These are phyloP conservation scores for Alosa alosa DNA, from an alignment of 2,113 vertebrate genomes.

Conservation along the genomic window DNA sequence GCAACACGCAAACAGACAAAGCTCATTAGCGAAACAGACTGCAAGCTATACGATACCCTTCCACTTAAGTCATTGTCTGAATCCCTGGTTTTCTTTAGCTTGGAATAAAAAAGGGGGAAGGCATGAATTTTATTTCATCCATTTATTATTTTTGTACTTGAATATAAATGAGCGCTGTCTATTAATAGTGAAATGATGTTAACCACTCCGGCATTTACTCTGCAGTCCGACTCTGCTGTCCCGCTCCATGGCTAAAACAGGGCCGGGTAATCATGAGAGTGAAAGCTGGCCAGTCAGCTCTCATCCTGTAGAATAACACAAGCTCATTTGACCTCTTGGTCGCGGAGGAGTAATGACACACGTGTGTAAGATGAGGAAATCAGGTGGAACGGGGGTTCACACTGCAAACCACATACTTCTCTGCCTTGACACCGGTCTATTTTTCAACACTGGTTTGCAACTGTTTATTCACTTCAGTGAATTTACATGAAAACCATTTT, in stretches of 20 bases:
- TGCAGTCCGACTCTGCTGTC: background rate
- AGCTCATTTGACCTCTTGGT: background rate
- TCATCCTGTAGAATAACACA: slow-evolving; percentile 15
- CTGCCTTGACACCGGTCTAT: background rate
- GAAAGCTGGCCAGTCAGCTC: background rate
- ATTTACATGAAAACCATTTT: background rate
- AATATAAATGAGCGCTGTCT: slow-evolving; percentile 50
- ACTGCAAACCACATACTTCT: slow-evolving; percentile 6
- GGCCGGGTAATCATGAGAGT: background rate
- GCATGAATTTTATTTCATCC: slow-evolving; percentile 55
- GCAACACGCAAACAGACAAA: slow-evolving; percentile 78
- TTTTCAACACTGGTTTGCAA: slow-evolving; percentile 1
- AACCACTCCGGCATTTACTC: slow-evolving; percentile 35
- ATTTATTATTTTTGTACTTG: slow-evolving; percentile 45
- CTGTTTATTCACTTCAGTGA: background rate
- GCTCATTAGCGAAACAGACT: slow-evolving; percentile 70
- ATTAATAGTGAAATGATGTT: slow-evolving; percentile 28
- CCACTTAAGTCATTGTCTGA: slow-evolving; percentile 66
- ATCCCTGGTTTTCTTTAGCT: slow-evolving; percentile 58
- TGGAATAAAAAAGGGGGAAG: slow-evolving; percentile 62
- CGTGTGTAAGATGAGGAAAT: slow-evolving; percentile 17
- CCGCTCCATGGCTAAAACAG: background rate
- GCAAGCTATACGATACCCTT: slow-evolving; percentile 64
- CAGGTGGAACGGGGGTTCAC: slow-evolving; percentile 7
- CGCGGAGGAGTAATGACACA: background rate